Conservation (phyloP, 1,140 invertebrate genomes). For the Philotrypesis tridentata region DNA sequence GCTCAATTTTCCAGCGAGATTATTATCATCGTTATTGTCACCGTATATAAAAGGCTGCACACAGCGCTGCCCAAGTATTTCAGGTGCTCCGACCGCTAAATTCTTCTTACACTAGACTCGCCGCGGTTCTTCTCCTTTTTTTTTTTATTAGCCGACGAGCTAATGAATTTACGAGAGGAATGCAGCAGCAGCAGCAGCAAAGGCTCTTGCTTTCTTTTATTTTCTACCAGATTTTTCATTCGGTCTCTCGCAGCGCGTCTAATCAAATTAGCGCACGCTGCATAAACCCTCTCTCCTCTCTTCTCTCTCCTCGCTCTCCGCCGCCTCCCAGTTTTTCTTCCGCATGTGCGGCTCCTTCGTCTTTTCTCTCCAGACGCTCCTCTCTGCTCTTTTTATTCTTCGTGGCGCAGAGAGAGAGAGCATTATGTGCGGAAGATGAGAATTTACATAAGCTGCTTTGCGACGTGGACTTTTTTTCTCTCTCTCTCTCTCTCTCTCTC, state of each 20-base stretch:
- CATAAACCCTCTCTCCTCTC: conserved; percentile 37
- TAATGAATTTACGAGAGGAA: conserved; percentile 34
- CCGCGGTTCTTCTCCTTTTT: neutral
- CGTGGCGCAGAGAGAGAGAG: neutral
- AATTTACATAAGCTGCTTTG: conserved; percentile 64
- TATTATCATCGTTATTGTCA: conserved; percentile 10
- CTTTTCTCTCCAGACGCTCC: neutral
- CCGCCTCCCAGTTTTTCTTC: conserved; percentile 20
- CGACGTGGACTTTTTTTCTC: conserved; percentile 53
- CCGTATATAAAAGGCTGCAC: neutral
- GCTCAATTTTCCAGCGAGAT: neutral
- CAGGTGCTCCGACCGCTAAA: conserved; percentile 2
- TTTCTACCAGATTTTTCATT: conserved; percentile 13
- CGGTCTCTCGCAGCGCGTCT: conserved; percentile 12
- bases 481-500: no score
- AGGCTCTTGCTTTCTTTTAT: neutral
- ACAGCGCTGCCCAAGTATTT: neutral
- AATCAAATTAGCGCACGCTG: conserved; percentile 44
- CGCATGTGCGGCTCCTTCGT: conserved; percentile 8
- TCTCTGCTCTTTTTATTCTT: neutral
- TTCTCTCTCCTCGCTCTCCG: neutral
- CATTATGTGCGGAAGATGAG: conserved; percentile 53
- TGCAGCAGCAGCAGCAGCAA: neutral
- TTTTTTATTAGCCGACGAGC: conserved; percentile 27
- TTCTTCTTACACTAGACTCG: neutral